Conservation (phyloP, 2,888 invertebrate genomes). For the Oligia strigilis region DNA sequence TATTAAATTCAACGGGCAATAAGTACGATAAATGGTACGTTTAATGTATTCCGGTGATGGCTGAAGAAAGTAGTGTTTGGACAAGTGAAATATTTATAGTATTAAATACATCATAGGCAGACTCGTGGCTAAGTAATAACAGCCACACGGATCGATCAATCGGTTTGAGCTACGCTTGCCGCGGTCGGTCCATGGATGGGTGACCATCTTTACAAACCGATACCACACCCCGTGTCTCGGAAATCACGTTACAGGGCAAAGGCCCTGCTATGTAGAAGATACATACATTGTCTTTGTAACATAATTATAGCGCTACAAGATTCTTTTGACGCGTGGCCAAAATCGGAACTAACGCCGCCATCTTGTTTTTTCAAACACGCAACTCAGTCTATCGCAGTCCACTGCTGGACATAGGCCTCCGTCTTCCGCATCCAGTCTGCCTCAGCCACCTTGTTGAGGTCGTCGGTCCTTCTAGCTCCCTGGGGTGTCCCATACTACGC, state of each 20-base stretch:
- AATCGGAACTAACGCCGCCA: neutral
- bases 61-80: slow-evolving; percentile 41
- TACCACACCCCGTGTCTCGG: neutral
- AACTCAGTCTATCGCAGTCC: neutral
- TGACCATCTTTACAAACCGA: neutral
- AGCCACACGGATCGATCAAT: neutral
- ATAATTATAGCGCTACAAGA: neutral
- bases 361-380: neutral
- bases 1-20: slow-evolving; percentile 63
- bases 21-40: slow-evolving; percentile 54
- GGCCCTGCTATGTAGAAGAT: neutral
- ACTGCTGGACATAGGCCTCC: neutral
- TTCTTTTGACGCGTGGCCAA: neutral
- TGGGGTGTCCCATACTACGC: neutral
- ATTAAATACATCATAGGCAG: neutral
- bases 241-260: too few species aligned
- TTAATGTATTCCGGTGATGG: slow-evolving; percentile 22
- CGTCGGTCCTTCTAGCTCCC: neutral
- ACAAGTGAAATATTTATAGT: slow-evolving; percentile 13
- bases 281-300: neutral
- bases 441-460: neutral
- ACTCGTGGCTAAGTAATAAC: neutral
- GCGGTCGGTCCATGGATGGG: neutral
- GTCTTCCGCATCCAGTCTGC: neutral
- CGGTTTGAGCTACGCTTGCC: neutral